phyloP scores from a whole-genome alignment of 2,888 invertebrate genomes.

The Leptinotarsa juncta region DNA sequence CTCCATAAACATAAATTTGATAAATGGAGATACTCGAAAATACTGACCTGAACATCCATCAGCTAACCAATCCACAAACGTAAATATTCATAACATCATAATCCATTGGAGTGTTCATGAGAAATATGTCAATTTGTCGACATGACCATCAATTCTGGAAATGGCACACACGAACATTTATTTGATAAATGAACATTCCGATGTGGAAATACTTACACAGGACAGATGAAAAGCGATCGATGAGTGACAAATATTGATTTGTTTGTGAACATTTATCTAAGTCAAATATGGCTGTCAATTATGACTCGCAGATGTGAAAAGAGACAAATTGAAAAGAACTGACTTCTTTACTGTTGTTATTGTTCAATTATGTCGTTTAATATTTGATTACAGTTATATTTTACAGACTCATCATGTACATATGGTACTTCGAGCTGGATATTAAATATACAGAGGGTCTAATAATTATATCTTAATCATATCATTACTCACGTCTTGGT shows the following conservation, averaged over 20 bases:
- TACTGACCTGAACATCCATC: not conserved
- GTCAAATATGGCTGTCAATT: not conserved
- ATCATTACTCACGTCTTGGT: too few relatives aligned
- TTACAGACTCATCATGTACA: too few relatives aligned
- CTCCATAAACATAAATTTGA: not conserved
- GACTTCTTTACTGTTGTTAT: too few relatives aligned
- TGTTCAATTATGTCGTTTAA: too few relatives aligned
- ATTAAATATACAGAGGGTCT: too few relatives aligned
- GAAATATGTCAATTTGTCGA: not conserved
- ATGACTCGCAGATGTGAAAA: too few relatives aligned
- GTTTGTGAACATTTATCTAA: not conserved
- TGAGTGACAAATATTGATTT: not conserved
- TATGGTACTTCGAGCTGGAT: too few relatives aligned
- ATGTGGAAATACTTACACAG: not conserved
- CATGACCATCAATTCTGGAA: not conserved
- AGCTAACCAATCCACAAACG: slow-evolving; percentile 7
- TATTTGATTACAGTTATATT: too few relatives aligned
- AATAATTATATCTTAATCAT: too few relatives aligned
- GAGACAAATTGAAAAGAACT: too few relatives aligned
- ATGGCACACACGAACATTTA: not conserved
- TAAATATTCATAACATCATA: slow-evolving; percentile 11
- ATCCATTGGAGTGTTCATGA: not conserved
- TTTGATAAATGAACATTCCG: not conserved
- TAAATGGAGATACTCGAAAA: not conserved
- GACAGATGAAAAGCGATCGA: not conserved